phyloP scores from a whole-genome alignment of 2,888 invertebrate genomes.

The Cataglyphis altisquamis region DNA sequence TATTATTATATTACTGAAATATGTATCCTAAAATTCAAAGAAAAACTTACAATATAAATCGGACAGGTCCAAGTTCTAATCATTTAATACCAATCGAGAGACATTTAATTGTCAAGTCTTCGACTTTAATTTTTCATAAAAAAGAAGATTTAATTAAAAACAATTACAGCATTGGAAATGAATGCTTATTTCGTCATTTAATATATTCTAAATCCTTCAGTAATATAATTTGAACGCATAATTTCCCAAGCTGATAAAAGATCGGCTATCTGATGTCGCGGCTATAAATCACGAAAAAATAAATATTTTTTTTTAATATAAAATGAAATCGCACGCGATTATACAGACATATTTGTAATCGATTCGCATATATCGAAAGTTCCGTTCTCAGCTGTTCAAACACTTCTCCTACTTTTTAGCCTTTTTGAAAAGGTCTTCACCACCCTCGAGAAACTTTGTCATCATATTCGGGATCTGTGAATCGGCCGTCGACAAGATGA shows the following conservation, averaged over 20 bases:
- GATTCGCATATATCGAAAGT: neutral
- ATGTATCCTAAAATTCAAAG: neutral
- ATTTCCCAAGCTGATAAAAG: neutral
- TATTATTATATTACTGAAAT: neutral
- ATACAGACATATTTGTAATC: neutral
- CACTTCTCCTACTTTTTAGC: conserved; percentile 87
- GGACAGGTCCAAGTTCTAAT: neutral
- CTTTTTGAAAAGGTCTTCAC: conserved; percentile 86
- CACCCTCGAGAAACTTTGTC: conserved; percentile 87
- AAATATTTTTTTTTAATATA: neutral
- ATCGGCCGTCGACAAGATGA: conserved; percentile 88
- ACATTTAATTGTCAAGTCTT: neutral
- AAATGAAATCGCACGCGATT: neutral
- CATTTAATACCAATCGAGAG: neutral
- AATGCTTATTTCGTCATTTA: neutral
- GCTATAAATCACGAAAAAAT: neutral
- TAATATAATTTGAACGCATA: neutral
- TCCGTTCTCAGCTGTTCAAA: neutral
- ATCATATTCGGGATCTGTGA: conserved; percentile 88
- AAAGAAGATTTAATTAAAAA: neutral
- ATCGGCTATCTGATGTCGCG: neutral
- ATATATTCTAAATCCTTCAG: neutral
- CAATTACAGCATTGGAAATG: neutral
- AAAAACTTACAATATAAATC: neutral
- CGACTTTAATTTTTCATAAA: neutral